Conservation (phyloP, 2,888 invertebrate species). For the Mactromeris polynyma region DNA sequence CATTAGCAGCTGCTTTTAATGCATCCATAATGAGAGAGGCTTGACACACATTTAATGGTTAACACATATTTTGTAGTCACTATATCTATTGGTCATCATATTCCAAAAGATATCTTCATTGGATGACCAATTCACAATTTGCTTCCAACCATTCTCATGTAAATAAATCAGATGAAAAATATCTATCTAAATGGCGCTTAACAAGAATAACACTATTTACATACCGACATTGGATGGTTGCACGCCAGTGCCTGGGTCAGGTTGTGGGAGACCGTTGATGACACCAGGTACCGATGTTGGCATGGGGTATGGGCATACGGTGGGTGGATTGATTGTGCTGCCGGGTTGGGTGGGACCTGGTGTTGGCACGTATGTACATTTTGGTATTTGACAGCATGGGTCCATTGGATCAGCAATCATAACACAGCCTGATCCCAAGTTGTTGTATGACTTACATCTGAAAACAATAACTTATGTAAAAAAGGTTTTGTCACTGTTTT, state of each 20-base stretch:
- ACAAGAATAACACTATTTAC: neutral
- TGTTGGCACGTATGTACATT: constrained; percentile 74
- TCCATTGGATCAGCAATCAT: constrained; percentile 75
- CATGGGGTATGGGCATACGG: constrained; percentile 70
- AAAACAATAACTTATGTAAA: too few species aligned
- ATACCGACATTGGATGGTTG: constrained; percentile 68
- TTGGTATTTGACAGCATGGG: constrained; percentile 76
- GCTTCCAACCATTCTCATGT: too few species aligned
- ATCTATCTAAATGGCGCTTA: too few species aligned
- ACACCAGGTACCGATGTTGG: constrained; percentile 73
- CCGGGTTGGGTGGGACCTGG: constrained; percentile 66
- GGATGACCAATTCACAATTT: too few species aligned
- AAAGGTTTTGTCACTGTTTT: too few species aligned
- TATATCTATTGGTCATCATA: too few species aligned
- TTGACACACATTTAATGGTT: too few species aligned
- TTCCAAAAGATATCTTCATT: too few species aligned
- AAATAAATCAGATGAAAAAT: too few species aligned
- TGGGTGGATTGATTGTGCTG: constrained; percentile 62
- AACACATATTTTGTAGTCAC: too few species aligned
- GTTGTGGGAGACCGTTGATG: constrained; percentile 72
- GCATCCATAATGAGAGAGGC: too few species aligned
- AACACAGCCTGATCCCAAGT: constrained; percentile 73
- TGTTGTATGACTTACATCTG: constrained; percentile 79
- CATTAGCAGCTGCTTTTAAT: too few species aligned
- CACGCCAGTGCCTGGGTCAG: constrained; percentile 71